Base-by-base conservation (phyloP, 2,113 vertebrate species). In the Pica pica region DNA sequence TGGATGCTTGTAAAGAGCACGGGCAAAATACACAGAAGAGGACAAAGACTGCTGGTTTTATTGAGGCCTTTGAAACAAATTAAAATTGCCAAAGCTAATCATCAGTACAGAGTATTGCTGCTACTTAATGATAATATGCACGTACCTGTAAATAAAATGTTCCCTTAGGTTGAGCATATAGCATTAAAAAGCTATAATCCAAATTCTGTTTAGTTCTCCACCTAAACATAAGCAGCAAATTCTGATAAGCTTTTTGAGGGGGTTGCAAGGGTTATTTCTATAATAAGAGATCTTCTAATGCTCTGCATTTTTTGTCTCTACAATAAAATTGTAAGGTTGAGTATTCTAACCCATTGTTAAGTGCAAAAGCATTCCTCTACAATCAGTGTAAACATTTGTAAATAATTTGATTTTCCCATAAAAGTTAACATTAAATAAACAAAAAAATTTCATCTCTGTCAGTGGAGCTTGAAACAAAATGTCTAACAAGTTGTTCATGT, bases 141-240 rank as follows among this genome's bases (percentile, higher is more conserved):
- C 95, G 75, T 97, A 99, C 99, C 99, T 99, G 99, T 92, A 99
- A 98, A 86, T 99, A 99, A 95, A 98, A 98, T 10, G 39, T 97
- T 75, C 99, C 99, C 96, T 98, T 99, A 61, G 98, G 96, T 33
- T 99, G 98, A 33, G 98, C 98, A 82, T 99, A 99, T 10, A 99
- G 97, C 99, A 99, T 99, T 93, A 99, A 98, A 95, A 99, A 98
- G 96, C 98, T 99, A 96, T 98, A 99, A 97, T 99, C 99, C 97
- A 99, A 97, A 87, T 98, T 98, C 97, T 99, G 99, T 95, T 99
- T 99, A 23, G 97, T 98, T 97, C 97, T 95, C 99, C 98, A 99
- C 89, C 99, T 99, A 97, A 94, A 97, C 64, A 90, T n/a, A 96
- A 98, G 65, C 71, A 96, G 85, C 46, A 96, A 95, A 89, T 93